Conservation (phyloP, 2,113 vertebrate species). For the Xyrauchen texanus region DNA sequence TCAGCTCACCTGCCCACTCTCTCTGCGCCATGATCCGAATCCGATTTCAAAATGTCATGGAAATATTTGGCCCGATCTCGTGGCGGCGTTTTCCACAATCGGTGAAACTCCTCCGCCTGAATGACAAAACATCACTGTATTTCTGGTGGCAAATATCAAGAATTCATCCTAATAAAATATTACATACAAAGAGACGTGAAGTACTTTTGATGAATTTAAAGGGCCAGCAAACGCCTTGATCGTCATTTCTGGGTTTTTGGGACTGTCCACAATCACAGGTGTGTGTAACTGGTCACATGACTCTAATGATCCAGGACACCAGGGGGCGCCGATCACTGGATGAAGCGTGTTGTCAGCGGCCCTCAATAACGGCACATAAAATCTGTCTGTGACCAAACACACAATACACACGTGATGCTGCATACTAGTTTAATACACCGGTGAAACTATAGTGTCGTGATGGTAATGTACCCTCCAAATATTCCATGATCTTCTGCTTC, state of each 20-base stretch:
- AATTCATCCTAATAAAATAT: neutral
- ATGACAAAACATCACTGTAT: constrained; percentile 1
- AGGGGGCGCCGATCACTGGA: constrained; percentile 85
- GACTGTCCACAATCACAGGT: constrained; percentile 79
- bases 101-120: constrained; percentile 90
- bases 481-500: constrained; percentile 84
- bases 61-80: constrained; percentile 82
- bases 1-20: constrained; percentile 80
- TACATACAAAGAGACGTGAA: neutral
- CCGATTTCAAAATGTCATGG: constrained; percentile 87
- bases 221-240: constrained; percentile 91
- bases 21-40: constrained; percentile 90
- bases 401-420: neutral
- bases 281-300: no score
- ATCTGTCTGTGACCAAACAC: constrained; percentile 77
- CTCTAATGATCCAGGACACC: constrained; percentile 71
- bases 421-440: no score
- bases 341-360: constrained; percentile 89
- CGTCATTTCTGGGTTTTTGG: constrained; percentile 84
- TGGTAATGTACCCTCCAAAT: constrained; percentile 83
- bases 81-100: constrained; percentile 91
- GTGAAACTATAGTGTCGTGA: no score
- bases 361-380: constrained; percentile 88
- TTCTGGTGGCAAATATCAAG: neutral
- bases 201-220: constrained; percentile 78